Evolutionary conservation across 92 coral and sea anemone genomes (phyloP).

Genomic region (Isaurus tuberculatus): DNA sequence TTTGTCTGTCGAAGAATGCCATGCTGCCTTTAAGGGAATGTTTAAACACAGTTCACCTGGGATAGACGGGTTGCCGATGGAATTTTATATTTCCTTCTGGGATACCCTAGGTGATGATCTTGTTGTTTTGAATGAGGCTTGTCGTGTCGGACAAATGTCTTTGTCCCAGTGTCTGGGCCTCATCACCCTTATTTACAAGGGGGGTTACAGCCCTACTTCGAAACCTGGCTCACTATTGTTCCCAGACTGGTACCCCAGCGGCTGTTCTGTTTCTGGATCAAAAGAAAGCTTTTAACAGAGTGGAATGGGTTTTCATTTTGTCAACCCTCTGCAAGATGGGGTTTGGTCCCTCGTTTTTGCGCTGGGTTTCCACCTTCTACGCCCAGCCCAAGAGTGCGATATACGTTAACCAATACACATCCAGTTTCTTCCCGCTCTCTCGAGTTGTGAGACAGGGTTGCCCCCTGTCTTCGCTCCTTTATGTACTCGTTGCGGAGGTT

Average conservation of each 20-base stretch:
- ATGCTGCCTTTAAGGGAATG: neutral
- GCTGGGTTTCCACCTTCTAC: too few species aligned
- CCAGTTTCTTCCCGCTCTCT: neutral
- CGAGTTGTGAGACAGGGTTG: neutral
- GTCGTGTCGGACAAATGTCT: neutral
- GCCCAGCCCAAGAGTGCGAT: neutral
- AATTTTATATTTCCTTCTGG: neutral
- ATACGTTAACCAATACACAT: neutral
- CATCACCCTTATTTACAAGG: neutral
- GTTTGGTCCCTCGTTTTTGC: neutral
- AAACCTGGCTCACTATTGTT: neutral
- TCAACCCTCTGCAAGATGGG: too few species aligned
- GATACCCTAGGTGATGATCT: neutral
- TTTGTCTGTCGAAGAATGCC: neutral
- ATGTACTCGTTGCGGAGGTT: too few species aligned
- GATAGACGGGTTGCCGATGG: neutral
- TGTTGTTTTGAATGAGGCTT: neutral
- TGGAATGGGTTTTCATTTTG: too few species aligned
- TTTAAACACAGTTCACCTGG: neutral
- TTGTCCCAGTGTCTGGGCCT: neutral
- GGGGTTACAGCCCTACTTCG: neutral
- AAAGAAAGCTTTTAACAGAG: too few species aligned
- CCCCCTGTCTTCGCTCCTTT: too few species aligned
- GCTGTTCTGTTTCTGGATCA: neutral
- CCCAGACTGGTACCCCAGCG: neutral